Evolutionary conservation across 2,113 vertebrate genomes (phyloP).

Genomic region (Poeciliopsis turrubarensis): DNA sequence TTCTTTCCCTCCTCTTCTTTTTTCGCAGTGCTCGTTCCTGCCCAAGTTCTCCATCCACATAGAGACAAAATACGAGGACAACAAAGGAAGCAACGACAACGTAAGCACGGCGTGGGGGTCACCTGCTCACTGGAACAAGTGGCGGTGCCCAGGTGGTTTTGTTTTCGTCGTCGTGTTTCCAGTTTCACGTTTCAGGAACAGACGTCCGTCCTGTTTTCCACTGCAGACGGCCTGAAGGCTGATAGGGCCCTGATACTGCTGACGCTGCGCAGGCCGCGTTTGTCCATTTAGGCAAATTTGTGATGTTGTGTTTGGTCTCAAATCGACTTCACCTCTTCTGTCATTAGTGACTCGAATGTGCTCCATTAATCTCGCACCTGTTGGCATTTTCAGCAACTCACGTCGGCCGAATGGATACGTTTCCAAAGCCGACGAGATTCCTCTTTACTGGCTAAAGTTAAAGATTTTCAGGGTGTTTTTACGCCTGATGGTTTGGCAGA

Average conservation of each 20-base stretch:
- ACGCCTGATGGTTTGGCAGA: no score
- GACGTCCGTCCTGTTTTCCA: background rate
- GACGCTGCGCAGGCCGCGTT: background rate
- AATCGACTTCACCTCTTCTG: background rate
- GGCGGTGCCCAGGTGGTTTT: background rate
- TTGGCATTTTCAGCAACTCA: background rate
- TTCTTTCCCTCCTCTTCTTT: background rate
- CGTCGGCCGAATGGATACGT: background rate
- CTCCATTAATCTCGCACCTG: background rate
- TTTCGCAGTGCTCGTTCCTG: conserved; percentile 73
- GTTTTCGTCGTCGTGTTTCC: background rate
- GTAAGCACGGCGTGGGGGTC: conserved; percentile 55
- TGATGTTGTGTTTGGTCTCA: conserved; percentile 3
- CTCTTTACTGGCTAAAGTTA: background rate
- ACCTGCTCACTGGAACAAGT: background rate
- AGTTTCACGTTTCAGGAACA: conserved; percentile 13
- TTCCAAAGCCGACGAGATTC: background rate
- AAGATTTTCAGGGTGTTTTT: background rate
- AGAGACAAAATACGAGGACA: conserved; percentile 79
- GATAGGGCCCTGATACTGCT: background rate
- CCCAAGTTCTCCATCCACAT: conserved; percentile 80
- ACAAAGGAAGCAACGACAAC: conserved; percentile 77
- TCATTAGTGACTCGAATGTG: conserved; percentile 6
- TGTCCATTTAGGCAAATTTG: background rate
- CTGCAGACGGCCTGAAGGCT: conserved; percentile 2